Conservation (phyloP, 35 echinoderm and acorn worm genomes). For the Heliocidaris tuberculata region DNA sequence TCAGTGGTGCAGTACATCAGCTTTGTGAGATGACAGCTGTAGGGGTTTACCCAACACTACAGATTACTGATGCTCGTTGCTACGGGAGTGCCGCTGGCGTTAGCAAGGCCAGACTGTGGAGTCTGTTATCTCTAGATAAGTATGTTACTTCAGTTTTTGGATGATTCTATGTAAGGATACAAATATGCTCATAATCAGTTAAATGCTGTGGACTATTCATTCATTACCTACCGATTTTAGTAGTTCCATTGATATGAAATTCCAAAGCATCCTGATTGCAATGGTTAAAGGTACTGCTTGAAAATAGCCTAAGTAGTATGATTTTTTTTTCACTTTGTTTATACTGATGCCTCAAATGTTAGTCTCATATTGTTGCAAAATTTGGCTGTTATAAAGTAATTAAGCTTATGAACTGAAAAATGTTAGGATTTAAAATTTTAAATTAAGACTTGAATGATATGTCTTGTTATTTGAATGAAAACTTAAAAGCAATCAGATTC, state of each 20-base stretch:
- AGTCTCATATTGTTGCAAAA: too few relatives aligned
- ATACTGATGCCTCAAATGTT: too few relatives aligned
- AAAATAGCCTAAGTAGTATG: too few relatives aligned
- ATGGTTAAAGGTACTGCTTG: too few relatives aligned
- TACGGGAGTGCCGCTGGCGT: constrained; percentile 96
- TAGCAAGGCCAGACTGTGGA: constrained; percentile 97
- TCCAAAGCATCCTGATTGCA: too few relatives aligned
- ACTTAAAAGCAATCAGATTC: not conserved
- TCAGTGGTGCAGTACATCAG: constrained; percentile 47
- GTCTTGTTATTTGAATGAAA: not conserved
- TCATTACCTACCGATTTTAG: too few relatives aligned
- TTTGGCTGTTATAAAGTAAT: too few relatives aligned
- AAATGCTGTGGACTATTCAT: too few relatives aligned
- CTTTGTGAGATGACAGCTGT: constrained; percentile 73
- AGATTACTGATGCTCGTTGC: constrained; percentile 94
- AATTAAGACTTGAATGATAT: not conserved
- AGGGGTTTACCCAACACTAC: constrained; percentile 86
- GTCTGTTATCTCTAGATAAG: constrained; percentile 92
- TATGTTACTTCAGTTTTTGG: constrained; percentile 27
- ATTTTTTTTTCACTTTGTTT: too few relatives aligned
- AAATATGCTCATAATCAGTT: too few relatives aligned
- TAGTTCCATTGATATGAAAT: too few relatives aligned
- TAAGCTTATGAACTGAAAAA: too few relatives aligned
- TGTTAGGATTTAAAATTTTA: not conserved
- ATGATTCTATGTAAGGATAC: not conserved